phyloP scores from a whole-genome alignment of 2,888 invertebrate species.

The Empis stercorea region DNA sequence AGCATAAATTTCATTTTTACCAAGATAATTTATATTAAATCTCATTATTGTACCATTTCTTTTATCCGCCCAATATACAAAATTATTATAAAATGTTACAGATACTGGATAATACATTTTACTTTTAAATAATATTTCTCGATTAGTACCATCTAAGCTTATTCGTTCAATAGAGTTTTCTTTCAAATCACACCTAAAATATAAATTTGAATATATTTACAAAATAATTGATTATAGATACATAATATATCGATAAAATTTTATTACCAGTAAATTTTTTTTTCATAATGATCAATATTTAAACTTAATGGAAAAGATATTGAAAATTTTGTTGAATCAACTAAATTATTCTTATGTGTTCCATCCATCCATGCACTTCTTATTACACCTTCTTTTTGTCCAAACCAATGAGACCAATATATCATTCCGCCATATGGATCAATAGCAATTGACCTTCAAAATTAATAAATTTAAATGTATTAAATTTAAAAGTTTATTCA shows the following conservation, averaged over 20 bases:
- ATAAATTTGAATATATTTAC: no score
- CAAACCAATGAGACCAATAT: conserved; percentile 66
- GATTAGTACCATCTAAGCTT: conserved; percentile 41
- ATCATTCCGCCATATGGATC: conserved; percentile 56
- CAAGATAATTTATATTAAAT: conserved; percentile 32
- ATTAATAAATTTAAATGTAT: no score
- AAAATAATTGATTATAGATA: background rate
- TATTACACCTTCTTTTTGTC: conserved; percentile 42
- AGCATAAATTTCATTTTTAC: conserved; percentile 13
- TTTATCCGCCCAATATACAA: conserved; percentile 59
- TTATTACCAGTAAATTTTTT: conserved; percentile 45
- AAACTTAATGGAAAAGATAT: conserved; percentile 61
- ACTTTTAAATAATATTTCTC: conserved; percentile 39
- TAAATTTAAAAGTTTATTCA: no score
- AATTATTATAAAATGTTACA: conserved; percentile 47
- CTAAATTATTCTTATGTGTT: conserved; percentile 42
- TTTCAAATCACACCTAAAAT: conserved; percentile 54
- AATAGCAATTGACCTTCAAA: conserved; percentile 48
- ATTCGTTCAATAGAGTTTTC: conserved; percentile 54
- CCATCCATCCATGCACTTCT: conserved; percentile 67
- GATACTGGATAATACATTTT: conserved; percentile 54
- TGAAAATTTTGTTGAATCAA: conserved; percentile 44
- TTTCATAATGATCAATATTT: conserved; percentile 45
- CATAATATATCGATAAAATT: background rate
- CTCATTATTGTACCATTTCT: conserved; percentile 46